phyloP scores from a whole-genome alignment of 2,888 invertebrate genomes.

The Sepioteuthis lessoniana region DNA sequence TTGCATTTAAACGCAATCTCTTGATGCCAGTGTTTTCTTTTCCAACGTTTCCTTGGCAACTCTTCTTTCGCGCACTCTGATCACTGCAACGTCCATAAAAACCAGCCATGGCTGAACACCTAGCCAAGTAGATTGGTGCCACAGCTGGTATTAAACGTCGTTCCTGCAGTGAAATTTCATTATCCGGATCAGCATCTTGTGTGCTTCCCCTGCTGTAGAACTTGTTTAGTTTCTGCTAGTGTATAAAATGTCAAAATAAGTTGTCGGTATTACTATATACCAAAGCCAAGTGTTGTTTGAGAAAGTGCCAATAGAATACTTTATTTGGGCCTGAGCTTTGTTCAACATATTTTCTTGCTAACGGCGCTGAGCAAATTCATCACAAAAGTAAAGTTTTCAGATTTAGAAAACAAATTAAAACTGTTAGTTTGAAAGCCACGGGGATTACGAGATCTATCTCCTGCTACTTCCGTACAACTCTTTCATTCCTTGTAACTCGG shows the following conservation, averaged over 20 bases:
- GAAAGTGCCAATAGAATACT: neutral
- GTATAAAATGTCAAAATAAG: slow-evolving; percentile 1
- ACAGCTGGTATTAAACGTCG: neutral
- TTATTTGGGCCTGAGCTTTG: neutral
- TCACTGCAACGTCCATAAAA: neutral
- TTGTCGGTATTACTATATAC: neutral
- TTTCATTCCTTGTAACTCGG: no score
- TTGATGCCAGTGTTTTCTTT: neutral
- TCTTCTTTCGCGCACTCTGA: neutral
- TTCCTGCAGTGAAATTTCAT: slow-evolving; percentile 20
- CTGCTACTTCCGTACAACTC: no score
- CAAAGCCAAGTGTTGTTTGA: neutral
- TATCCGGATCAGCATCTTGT: neutral
- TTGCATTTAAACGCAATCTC: neutral
- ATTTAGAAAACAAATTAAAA: no score
- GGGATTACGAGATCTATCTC: no score
- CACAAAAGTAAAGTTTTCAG: neutral
- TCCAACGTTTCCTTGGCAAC: neutral
- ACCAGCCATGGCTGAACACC: neutral
- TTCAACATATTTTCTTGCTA: neutral
- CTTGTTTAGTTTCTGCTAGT: neutral
- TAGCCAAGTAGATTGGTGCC: neutral
- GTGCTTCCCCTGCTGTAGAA: neutral
- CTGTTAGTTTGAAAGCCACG: no score
- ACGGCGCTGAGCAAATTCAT: neutral